phyloP scores from a whole-genome alignment of 2,113 vertebrate species.

The Diadophis punctatus region DNA sequence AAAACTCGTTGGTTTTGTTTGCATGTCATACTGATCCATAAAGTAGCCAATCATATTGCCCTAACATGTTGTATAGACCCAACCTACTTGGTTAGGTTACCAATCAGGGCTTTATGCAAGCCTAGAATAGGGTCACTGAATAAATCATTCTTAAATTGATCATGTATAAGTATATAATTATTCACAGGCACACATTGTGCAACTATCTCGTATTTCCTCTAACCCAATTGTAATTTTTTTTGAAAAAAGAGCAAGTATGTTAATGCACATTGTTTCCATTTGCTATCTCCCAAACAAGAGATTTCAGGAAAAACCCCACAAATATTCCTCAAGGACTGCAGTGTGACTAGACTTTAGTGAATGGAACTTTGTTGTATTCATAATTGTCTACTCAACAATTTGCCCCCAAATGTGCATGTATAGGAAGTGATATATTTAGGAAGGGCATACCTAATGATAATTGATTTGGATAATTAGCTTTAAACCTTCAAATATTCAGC shows the following conservation, averaged over 20 bases:
- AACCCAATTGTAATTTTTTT: neutral
- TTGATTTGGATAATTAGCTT: neutral
- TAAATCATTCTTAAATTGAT: neutral
- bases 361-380: neutral
- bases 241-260: neutral
- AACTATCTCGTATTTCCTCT: neutral
- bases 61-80: neutral
- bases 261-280: neutral
- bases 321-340: neutral
- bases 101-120: neutral
- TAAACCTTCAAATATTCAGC: neutral
- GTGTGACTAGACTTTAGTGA: neutral
- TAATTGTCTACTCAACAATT: neutral
- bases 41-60: neutral
- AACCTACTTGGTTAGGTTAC: neutral
- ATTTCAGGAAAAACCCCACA: neutral
- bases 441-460: neutral
- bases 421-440: neutral
- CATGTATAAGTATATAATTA: neutral
- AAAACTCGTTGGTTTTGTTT: neutral
- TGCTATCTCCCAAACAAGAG: neutral
- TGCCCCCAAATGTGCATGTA: neutral
- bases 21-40: neutral
- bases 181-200: neutral
- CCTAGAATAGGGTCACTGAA: neutral